These are phyloP conservation scores for Sinella curviseta DNA, from an alignment of 1,140 invertebrate genomes.

Conservation along the genomic window DNA sequence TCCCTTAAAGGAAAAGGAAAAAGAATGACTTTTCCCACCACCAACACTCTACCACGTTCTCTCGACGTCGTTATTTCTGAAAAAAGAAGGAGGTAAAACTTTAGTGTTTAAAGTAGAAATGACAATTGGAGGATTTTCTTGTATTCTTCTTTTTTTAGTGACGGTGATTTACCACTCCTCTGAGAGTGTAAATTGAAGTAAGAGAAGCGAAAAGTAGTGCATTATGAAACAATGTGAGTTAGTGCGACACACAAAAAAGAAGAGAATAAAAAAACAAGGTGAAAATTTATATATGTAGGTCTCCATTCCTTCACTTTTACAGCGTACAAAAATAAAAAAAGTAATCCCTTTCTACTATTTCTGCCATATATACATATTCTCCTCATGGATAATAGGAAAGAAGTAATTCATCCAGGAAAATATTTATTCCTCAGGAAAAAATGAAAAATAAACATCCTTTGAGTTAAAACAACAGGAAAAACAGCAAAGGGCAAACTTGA, in stretches of 20 bases:
- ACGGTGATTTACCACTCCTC: slow-evolving; percentile 4
- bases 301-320: neutral
- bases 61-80: no score
- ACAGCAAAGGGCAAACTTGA: neutral
- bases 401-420: neutral
- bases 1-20: neutral
- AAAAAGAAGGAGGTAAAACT: slow-evolving; percentile 1
- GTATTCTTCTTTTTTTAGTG: neutral
- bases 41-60: no score
- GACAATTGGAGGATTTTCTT: neutral
- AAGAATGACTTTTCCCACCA: no score
- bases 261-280: neutral
- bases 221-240: neutral
- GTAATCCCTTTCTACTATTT: neutral
- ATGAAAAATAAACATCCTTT: neutral
- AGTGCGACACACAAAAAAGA: neutral
- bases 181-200: slow-evolving; percentile 11
- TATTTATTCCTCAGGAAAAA: neutral
- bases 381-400: no score
- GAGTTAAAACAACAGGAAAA: neutral
- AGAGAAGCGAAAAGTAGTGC: neutral
- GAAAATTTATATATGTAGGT: neutral
- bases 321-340: neutral
- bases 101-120: slow-evolving; percentile 12
- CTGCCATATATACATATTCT: neutral